These are phyloP conservation scores for Ophion costatus DNA, from an alignment of 2,888 invertebrate genomes.

Conservation along the genomic window DNA sequence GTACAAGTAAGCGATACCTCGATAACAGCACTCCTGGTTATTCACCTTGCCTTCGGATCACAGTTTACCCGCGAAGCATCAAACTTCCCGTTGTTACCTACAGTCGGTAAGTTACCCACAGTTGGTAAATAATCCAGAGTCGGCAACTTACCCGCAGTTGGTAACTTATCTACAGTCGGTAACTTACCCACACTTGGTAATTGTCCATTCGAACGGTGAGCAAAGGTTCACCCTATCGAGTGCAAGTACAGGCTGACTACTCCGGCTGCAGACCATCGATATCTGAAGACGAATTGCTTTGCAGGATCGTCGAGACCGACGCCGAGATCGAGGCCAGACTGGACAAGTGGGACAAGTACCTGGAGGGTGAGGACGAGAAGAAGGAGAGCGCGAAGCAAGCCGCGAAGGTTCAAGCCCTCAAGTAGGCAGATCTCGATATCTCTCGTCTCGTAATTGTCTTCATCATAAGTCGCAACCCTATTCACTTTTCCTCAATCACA, in stretches of 20 bases:
- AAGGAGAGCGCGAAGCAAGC: conserved; percentile 67
- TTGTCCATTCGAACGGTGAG: neutral
- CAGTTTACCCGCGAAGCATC: neutral
- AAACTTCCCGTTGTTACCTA: neutral
- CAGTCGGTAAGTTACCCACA: neutral
- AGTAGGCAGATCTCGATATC: conserved; percentile 43
- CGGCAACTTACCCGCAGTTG: neutral
- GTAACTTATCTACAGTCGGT: conserved; percentile 14
- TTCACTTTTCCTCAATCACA: conserved; percentile 15
- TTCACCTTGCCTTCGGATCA: conserved; percentile 25
- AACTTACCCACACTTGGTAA: conserved; percentile 7
- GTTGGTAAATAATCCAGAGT: no score
- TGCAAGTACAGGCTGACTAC: neutral
- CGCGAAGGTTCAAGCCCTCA: conserved; percentile 32
- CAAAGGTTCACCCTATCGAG: neutral
- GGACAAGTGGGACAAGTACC: conserved; percentile 94
- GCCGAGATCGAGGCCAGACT: conserved; percentile 92
- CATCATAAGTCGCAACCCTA: neutral
- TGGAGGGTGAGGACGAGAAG: conserved; percentile 86
- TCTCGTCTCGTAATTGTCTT: conserved; percentile 32
- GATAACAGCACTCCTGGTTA: neutral
- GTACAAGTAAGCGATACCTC: conserved; percentile 86
- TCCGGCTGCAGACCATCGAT: neutral
- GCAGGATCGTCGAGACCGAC: conserved; percentile 94
- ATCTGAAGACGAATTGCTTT: conserved; percentile 13